Conservation (phyloP, 2,888 invertebrate species). For the Caenorhabditis virilis region DNA sequence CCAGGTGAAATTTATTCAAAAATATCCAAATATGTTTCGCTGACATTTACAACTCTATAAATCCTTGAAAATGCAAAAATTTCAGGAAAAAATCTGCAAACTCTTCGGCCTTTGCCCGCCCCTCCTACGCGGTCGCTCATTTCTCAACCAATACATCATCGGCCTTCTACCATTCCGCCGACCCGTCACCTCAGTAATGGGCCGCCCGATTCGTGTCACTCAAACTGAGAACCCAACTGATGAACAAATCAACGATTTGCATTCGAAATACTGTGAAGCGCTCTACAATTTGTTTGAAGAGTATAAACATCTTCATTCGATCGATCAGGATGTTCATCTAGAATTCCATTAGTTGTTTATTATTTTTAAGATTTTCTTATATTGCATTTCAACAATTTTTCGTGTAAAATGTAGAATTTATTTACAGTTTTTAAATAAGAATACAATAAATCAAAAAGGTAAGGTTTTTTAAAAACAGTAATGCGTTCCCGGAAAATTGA, state of each 20-base stretch:
- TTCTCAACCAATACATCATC: slow-evolving; percentile 84
- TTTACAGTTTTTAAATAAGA: too few species aligned
- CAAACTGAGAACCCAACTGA: slow-evolving; percentile 79
- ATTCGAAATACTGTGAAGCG: slow-evolving; percentile 78
- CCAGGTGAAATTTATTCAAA: too few species aligned
- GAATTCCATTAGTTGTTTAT: slow-evolving; percentile 32
- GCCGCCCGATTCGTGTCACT: slow-evolving; percentile 74
- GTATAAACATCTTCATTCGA: slow-evolving; percentile 74
- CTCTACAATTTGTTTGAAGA: slow-evolving; percentile 81
- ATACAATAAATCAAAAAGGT: too few species aligned
- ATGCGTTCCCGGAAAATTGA: too few species aligned
- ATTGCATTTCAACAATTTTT: too few species aligned
- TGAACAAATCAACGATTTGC: slow-evolving; percentile 78
- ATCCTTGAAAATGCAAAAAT: slow-evolving; percentile 3
- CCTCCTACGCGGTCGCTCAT: slow-evolving; percentile 75
- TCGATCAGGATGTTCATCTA: slow-evolving; percentile 43
- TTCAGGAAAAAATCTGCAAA: slow-evolving; percentile 56
- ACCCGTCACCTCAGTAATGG: slow-evolving; percentile 79
- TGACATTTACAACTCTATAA: too few species aligned
- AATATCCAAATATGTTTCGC: too few species aligned
- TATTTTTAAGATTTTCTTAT: not conserved
- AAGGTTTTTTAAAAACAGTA: too few species aligned
- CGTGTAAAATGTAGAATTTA: too few species aligned
- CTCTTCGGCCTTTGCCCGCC: slow-evolving; percentile 70
- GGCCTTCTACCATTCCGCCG: slow-evolving; percentile 78